Percentiles rank a stretch among this genome's conserved stretches.
phyloP scores from a whole-genome alignment of 2,797 vertebrate species.

The Gadopsis marmoratus region DNA sequence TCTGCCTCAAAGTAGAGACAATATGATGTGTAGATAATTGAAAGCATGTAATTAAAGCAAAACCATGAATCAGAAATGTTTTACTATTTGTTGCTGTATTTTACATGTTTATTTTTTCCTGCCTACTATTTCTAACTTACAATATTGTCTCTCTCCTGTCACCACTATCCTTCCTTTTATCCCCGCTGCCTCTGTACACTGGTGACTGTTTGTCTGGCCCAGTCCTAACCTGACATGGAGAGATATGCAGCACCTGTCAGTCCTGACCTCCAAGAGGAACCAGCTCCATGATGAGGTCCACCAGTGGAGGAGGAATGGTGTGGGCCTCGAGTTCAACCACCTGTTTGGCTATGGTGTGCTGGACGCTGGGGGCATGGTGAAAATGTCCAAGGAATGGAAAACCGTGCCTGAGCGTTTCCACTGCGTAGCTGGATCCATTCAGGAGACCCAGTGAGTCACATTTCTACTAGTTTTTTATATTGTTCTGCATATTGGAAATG shows the following conservation, averaged over 20 bases:
- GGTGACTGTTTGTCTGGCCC: slow-evolving; percentile 6
- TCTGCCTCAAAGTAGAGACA: slow-evolving; percentile 39
- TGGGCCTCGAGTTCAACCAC: slow-evolving; percentile 99
- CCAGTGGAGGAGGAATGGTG: slow-evolving; percentile 96
- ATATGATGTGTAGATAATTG: slow-evolving; percentile 29
- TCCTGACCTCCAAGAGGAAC: slow-evolving; percentile 98
- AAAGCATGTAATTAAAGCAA: slow-evolving; percentile 20
- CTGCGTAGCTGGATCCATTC: slow-evolving; percentile 95
- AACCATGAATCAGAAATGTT: slow-evolving; percentile 13
- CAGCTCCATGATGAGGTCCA: slow-evolving; percentile 98
- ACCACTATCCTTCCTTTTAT: background rate
- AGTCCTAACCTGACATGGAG: slow-evolving; percentile 95
- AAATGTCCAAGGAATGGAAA: slow-evolving; percentile 98
- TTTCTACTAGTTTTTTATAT: background rate
- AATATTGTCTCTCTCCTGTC: background rate
- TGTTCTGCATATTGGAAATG: background rate
- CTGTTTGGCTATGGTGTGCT: slow-evolving; percentile 98
- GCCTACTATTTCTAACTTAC: background rate
- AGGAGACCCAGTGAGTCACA: slow-evolving; percentile 92
- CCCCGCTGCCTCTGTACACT: background rate
- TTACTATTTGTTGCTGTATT: background rate
- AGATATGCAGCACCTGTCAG: slow-evolving; percentile 97
- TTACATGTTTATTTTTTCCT: background rate
- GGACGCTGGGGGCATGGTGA: slow-evolving; percentile 98
- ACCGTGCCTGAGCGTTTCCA: slow-evolving; percentile 98